Percentiles rank a stretch among this genome's conserved stretches.
These are phyloP conservation scores for Serrognathus titanus DNA, from an alignment of 2,888 invertebrate genomes.

Conservation along the genomic window DNA sequence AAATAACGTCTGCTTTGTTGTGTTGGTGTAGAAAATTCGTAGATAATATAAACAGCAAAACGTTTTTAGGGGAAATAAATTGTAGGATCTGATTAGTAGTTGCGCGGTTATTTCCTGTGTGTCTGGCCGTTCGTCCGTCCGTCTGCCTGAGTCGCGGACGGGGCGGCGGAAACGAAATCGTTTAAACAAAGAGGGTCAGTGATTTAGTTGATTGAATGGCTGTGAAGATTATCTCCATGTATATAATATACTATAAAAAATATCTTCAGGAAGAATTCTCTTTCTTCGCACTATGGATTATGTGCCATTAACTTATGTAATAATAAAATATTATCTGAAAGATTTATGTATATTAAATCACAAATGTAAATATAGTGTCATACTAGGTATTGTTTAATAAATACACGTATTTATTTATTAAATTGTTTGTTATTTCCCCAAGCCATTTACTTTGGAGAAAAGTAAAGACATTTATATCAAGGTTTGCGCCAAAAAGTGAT, in stretches of 20 bases:
- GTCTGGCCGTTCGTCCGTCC: too few species aligned
- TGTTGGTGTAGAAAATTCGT: conserved; percentile 5
- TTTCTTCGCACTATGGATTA: conserved; percentile 26
- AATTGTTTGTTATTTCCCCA: conserved; percentile 3
- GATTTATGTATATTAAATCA: conserved; percentile 25
- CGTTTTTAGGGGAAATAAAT: conserved; percentile 7
- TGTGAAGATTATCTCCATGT: conserved; percentile 31
- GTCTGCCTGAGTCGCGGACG: too few species aligned
- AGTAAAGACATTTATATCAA: too few species aligned
- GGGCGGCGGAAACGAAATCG: too few species aligned
- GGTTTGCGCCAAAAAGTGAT: too few species aligned
- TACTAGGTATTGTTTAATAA: conserved; percentile 28
- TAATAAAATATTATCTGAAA: conserved; percentile 16
- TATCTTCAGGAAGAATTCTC: conserved; percentile 25
- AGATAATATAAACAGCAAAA: conserved; percentile 7
- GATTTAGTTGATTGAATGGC: conserved; percentile 32
- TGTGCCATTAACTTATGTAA: conserved; percentile 38
- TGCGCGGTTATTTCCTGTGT: conserved; percentile 11
- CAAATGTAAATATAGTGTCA: conserved; percentile 26
- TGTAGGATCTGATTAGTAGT: conserved; percentile 7
- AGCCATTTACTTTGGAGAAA: neutral
- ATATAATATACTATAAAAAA: conserved; percentile 19
- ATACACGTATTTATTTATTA: conserved; percentile 29
- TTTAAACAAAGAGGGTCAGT: conserved; percentile 22
- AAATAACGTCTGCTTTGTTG: conserved; percentile 20